Evolutionary conservation across 1,140 invertebrate species (phyloP).

Genomic region (Streblospio benedicti): DNA sequence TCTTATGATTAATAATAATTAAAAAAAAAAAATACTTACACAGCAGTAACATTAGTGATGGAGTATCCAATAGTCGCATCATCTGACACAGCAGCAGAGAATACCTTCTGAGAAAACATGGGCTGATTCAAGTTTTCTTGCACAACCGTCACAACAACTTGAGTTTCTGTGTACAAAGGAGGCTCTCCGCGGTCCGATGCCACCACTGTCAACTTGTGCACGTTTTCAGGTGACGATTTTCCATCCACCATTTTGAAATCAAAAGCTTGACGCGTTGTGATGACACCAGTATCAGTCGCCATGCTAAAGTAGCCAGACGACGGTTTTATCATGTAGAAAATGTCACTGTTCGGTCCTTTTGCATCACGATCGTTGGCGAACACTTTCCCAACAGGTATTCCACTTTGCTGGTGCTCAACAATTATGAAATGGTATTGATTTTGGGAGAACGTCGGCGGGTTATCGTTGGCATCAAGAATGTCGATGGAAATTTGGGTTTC

Average conservation of each 20-base stretch:
- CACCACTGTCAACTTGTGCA: conserved; percentile 71
- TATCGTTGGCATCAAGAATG: conserved; percentile 62
- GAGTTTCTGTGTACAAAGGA: conserved; percentile 59
- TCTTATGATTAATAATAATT: neutral
- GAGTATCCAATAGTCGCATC: conserved; percentile 59
- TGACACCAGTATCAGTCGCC: conserved; percentile 79
- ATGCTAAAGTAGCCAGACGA: conserved; percentile 83
- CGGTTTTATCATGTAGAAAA: conserved; percentile 77
- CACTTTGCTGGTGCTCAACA: conserved; percentile 61
- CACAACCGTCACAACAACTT: conserved; percentile 31
- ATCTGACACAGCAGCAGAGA: conserved; percentile 61
- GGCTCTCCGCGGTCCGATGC: conserved; percentile 93
- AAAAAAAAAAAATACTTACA: conserved; percentile 48
- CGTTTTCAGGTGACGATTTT: conserved; percentile 74
- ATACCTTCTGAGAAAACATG: conserved; percentile 31
- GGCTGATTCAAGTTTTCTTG: conserved; percentile 43
- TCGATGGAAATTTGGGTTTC: conserved; percentile 63
- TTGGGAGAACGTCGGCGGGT: conserved; percentile 29
- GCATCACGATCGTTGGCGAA: conserved; percentile 79
- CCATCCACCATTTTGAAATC: conserved; percentile 67
- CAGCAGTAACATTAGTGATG: conserved; percentile 59
- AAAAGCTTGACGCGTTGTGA: conserved; percentile 73
- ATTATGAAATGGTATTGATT: conserved; percentile 47
- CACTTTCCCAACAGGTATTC: conserved; percentile 67
- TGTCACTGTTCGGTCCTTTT: conserved; percentile 84